Percentiles rank a stretch among this genome's conserved stretches.
phyloP scores from a whole-genome alignment of 2,113 vertebrate species.

The Phoenicopterus ruber region DNA sequence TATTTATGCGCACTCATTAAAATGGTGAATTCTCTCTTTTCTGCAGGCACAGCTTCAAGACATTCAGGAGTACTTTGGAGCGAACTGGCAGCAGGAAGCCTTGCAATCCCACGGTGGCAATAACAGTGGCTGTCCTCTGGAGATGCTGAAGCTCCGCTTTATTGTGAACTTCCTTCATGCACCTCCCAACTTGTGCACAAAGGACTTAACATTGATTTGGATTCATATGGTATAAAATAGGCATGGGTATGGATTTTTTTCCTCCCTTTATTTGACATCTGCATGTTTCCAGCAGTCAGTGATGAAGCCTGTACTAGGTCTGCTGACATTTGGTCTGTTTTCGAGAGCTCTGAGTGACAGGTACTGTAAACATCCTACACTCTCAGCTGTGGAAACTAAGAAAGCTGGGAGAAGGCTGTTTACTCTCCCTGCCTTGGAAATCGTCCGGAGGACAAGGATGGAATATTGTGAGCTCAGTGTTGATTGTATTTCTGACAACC shows the following conservation, averaged over 20 bases:
- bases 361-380: conserved; percentile 99
- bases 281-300: not conserved
- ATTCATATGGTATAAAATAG: not conserved
- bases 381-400: conserved; percentile 90
- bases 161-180: not conserved
- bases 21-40: not conserved
- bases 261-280: not conserved
- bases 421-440: conserved; percentile 90
- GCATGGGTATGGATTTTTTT: not conserved
- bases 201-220: not conserved
- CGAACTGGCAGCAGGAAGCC: not conserved
- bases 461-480: not conserved
- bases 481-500: not conserved
- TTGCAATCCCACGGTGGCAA: not conserved
- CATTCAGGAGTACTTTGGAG: not conserved
- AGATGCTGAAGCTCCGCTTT: not conserved
- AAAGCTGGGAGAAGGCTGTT: conserved; percentile 98
- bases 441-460: conserved; percentile 42
- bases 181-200: not conserved
- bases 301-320: not conserved
- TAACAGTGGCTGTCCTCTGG: not conserved
- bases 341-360: conserved; percentile 80
- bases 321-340: conserved; percentile 24
- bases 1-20: not conserved
- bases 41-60: not conserved